These are phyloP conservation scores for Poeciliopsis turneri DNA, from an alignment of 2,797 vertebrate genomes.

Conservation along the genomic window DNA sequence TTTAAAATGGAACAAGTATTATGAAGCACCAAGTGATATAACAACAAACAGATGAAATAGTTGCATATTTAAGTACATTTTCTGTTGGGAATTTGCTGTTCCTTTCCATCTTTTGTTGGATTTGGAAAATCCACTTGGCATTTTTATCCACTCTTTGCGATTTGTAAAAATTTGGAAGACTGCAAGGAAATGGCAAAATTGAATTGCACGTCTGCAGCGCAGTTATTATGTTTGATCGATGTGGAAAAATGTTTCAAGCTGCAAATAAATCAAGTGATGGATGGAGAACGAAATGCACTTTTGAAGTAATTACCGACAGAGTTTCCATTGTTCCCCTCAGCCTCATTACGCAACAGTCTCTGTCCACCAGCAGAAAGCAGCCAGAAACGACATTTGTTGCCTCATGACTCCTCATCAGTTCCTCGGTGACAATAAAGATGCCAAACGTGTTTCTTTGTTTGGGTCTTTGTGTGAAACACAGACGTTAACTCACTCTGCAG, in stretches of 20 bases:
- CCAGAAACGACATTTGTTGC: constrained; percentile 38
- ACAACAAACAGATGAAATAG: constrained; percentile 13
- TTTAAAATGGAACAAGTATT: not conserved
- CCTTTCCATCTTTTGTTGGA: constrained; percentile 14
- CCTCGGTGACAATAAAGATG: constrained; percentile 27
- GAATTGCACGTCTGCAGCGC: constrained; percentile 42
- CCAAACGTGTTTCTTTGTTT: constrained; percentile 41
- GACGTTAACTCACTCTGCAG: constrained; percentile 38
- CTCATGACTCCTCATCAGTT: constrained; percentile 54
- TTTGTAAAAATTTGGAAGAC: constrained; percentile 52
- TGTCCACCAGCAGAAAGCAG: constrained; percentile 30
- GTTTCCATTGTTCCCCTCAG: constrained; percentile 44
- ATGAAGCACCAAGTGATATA: constrained; percentile 23
- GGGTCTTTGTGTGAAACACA: constrained; percentile 38
- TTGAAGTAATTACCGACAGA: constrained; percentile 46
- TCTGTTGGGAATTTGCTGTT: constrained; percentile 18
- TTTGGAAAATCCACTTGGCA: constrained; percentile 8
- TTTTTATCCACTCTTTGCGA: constrained; percentile 41
- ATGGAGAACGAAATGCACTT: constrained; percentile 45
- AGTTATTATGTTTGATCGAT: constrained; percentile 53
- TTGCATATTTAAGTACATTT: constrained; percentile 27
- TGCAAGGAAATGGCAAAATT: constrained; percentile 54
- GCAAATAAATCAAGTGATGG: constrained; percentile 52
- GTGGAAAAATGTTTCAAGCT: constrained; percentile 40
- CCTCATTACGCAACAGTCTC: constrained; percentile 40